These are phyloP conservation scores for human (Homo sapiens) DNA, from an alignment of 2,113 vertebrate species.

Conservation along the genomic window DNA sequence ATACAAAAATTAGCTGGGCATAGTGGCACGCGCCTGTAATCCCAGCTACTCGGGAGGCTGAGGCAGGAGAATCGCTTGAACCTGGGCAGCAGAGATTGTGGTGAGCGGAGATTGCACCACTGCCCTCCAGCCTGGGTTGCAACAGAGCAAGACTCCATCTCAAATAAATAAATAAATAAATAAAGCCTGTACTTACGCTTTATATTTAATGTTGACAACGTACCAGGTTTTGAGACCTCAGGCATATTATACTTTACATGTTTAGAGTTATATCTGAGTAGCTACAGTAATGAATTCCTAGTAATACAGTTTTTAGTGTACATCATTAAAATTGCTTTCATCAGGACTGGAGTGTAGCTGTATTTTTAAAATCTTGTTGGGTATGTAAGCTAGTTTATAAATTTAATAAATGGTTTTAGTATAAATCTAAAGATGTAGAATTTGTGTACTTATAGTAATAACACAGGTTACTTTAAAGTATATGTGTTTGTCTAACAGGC, in stretches of 20 bases:
- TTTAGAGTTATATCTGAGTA: slow-evolving; percentile 40
- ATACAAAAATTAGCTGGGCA: too few relatives aligned
- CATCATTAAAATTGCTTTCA: slow-evolving; percentile 47
- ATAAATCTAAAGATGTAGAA: slow-evolving; percentile 53
- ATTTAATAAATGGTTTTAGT: slow-evolving; percentile 69
- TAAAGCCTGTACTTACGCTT: slow-evolving; percentile 8
- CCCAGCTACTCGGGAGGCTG: too few relatives aligned
- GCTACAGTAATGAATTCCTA: slow-evolving; percentile 52
- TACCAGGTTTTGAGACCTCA: slow-evolving; percentile 7
- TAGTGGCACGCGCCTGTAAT: too few relatives aligned
- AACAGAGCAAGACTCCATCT: too few relatives aligned
- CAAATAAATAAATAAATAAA: slow-evolving; percentile 7
- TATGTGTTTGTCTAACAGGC: slow-evolving; percentile 85
- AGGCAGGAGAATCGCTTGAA: too few relatives aligned
- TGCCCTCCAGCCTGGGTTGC: too few relatives aligned
- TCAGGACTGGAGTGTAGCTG: slow-evolving; percentile 43
- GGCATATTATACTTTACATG: slow-evolving; percentile 22
- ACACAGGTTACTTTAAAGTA: slow-evolving; percentile 71
- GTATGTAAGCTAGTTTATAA: slow-evolving; percentile 54
- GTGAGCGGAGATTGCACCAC: too few relatives aligned
- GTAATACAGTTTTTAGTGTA: not conserved
- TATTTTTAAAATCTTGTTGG: slow-evolving; percentile 32
- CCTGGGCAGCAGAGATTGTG: too few relatives aligned
- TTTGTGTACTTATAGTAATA: slow-evolving; percentile 64
- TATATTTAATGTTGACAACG: slow-evolving; percentile 46